These are phyloP conservation scores for Rostratula benghalensis DNA, from an alignment of 2,113 vertebrate genomes.

Conservation along the genomic window DNA sequence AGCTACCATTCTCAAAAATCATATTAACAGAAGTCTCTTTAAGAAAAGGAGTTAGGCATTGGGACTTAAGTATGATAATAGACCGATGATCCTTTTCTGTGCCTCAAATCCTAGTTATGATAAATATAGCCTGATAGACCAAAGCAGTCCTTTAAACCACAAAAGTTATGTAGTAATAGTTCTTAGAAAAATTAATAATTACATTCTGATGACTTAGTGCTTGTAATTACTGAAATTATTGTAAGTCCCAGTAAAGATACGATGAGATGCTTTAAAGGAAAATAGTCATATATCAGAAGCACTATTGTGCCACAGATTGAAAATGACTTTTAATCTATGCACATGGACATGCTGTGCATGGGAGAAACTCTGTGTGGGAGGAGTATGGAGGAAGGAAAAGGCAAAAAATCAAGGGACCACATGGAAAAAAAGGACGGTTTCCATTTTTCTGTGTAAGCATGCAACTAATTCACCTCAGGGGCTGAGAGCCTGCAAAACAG, in stretches of 20 bases:
- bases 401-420: not conserved
- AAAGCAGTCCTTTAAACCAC: not conserved
- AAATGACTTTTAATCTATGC: not conserved
- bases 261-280: not conserved
- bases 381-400: not conserved
- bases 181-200: not conserved
- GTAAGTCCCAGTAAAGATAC: not conserved
- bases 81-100: not conserved
- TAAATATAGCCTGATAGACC: not conserved
- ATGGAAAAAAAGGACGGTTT: not conserved
- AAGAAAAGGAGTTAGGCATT: not conserved
- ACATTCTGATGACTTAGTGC: not conserved
- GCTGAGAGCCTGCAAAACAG: constrained; percentile 14
- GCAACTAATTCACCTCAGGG: constrained; percentile 43
- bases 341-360: not conserved
- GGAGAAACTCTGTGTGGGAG: not conserved
- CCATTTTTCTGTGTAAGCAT: not conserved
- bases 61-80: not conserved
- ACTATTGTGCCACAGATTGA: not conserved
- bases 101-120: not conserved
- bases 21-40: not conserved
- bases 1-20: not conserved
- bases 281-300: not conserved
- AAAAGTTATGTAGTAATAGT: not conserved
- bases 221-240: not conserved